Conservation (phyloP, 2,888 invertebrate genomes). For the Tetheella fluctuosa region DNA sequence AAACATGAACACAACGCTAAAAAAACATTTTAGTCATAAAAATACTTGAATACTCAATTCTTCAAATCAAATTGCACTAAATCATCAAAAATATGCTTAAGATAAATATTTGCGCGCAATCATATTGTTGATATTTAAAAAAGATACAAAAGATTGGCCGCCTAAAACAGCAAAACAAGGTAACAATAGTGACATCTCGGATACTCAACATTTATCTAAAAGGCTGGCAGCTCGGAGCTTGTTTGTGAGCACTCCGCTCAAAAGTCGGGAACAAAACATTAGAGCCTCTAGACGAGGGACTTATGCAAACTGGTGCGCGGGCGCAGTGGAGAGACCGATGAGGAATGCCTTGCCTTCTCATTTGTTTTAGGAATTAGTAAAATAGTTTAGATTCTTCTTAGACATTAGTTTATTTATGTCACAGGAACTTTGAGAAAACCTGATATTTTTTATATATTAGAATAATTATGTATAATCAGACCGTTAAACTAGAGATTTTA, state of each 20-base stretch:
- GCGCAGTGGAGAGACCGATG: not conserved
- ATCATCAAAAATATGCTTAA: no score
- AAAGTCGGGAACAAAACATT: conserved; percentile 54
- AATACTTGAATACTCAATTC: no score
- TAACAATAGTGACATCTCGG: conserved; percentile 40
- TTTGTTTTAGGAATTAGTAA: conserved; percentile 5
- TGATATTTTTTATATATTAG: no score
- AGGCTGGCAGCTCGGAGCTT: conserved; percentile 48
- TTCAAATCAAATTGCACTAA: no score
- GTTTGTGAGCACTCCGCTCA: conserved; percentile 55
- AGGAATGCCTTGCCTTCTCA: conserved; percentile 7
- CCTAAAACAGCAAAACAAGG: conserved; percentile 25
- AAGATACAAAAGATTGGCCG: not conserved
- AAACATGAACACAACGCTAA: no score
- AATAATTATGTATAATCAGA: no score
- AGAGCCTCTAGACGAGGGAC: conserved; percentile 42
- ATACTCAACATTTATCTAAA: conserved; percentile 63
- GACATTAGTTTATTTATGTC: not conserved
- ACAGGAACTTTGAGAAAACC: not conserved
- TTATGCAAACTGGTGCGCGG: conserved; percentile 7
- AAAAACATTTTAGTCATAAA: no score
- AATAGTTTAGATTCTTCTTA: not conserved
- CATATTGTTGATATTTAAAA: no score
- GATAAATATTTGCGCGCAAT: no score
- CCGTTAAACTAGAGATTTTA: no score